Evolutionary conservation across 2,113 vertebrate species (phyloP).

Genomic region (Anarhynchus alexandrinus): DNA sequence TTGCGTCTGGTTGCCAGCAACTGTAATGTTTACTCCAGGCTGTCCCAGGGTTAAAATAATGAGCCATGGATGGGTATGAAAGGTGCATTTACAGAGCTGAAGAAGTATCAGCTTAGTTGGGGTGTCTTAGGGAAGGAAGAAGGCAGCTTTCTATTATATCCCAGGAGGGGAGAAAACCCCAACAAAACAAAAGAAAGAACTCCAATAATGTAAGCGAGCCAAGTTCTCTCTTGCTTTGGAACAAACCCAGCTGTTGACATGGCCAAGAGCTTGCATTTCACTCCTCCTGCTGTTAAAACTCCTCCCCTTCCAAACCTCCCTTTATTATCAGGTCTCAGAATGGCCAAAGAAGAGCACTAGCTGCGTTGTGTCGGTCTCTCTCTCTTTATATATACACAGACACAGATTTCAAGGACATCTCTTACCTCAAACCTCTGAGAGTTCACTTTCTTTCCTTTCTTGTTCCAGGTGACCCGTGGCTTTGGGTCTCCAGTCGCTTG

Average conservation of each 20-base stretch:
- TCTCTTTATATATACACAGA: background rate
- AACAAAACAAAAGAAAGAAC: background rate
- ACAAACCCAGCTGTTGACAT: slow-evolving; percentile 3
- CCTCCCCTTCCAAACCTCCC: background rate
- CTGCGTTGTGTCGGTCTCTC: slow-evolving; percentile 13
- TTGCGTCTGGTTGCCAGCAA: background rate
- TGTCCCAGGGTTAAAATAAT: background rate
- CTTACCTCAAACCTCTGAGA: slow-evolving; percentile 97
- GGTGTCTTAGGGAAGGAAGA: background rate
- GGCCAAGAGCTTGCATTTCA: slow-evolving; percentile 28
- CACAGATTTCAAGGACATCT: background rate
- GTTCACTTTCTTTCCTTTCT: slow-evolving; percentile 98
- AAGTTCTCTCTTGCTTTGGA: slow-evolving; percentile 6
- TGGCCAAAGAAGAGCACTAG: background rate
- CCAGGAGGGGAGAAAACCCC: background rate
- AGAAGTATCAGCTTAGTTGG: background rate
- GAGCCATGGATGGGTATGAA: background rate
- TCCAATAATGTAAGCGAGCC: background rate
- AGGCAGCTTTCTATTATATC: background rate
- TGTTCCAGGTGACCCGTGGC: slow-evolving; percentile 96
- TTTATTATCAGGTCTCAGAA: background rate
- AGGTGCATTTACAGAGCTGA: background rate
- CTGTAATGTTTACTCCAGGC: background rate
- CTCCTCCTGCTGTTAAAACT: background rate
- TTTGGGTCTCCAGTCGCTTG: slow-evolving; percentile 94